A percentile compares a stretch with the other conserved stretches of the same genome.
These are phyloP conservation scores for Damaliscus lunatus DNA, from an alignment of 2,113 vertebrate species.

Conservation along the genomic window DNA sequence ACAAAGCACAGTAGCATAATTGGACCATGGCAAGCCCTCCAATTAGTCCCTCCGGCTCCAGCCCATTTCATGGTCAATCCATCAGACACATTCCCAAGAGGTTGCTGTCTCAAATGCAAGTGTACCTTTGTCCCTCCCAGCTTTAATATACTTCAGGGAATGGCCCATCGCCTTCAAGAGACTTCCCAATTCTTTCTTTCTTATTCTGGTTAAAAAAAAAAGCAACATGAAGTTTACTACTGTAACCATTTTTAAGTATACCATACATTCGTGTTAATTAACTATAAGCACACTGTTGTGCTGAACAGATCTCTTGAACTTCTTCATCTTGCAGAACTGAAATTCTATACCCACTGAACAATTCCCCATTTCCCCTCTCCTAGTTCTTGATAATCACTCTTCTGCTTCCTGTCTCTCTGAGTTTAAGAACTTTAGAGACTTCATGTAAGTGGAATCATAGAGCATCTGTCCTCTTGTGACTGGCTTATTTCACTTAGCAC, in stretches of 20 bases:
- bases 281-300: background rate
- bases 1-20: background rate
- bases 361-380: background rate
- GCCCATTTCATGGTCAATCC: background rate
- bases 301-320: background rate
- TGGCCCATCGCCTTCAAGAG: background rate
- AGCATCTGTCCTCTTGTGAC: background rate
- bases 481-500: background rate
- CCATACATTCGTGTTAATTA: background rate
- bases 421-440: background rate
- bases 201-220: background rate
- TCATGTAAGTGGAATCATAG: background rate
- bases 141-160: background rate
- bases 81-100: background rate
- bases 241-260: background rate
- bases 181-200: background rate
- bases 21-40: background rate
- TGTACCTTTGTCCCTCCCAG: background rate
- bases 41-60: background rate
- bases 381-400: background rate
- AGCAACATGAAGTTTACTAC: background rate
- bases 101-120: background rate
- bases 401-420: background rate
- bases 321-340: background rate
- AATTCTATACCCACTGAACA: background rate